Base-by-base conservation (phyloP, 2,888 invertebrate species). In the Volucella bombylans region DNA sequence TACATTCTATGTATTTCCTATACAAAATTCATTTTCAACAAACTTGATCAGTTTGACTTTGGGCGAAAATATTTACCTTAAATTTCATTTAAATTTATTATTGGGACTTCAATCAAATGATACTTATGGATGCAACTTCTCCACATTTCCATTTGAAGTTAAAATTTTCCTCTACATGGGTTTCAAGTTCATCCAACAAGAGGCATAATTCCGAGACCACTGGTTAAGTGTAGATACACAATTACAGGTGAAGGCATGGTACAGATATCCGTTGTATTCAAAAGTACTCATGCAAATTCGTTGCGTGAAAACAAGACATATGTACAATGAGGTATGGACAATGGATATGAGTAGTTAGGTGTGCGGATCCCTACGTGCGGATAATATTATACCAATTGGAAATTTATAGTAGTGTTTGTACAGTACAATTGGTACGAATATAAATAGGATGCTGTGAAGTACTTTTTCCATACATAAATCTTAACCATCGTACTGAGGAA, bases 381-480 rank as follows among this genome's bases (percentile, higher is more conserved):
- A 78, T 78, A 71, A 78, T 78, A 78, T 78, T 71, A 71, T 71
- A 69, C 69, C 71, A 78, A 78, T 78, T 78, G 78, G 71, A 78
- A 78, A 78, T 78, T 78, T 69, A 78, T 64, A 45, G 69, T 78
- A 64, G 69, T 61, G 64, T 71, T 78, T 55, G 61, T 78, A 69
- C 69, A 68, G 69, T 62, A 64, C 55, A 69, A 64, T 62, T 64
- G 49, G 57, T 57, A 55, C 49, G 47, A 55, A 45, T 65, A 57
- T 57, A 4, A 31, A 31, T 23, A 31, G 0, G 31, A 31, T 31
- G 31, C 31, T 31, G 4, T 31, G 31, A 31, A 1, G 0, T 31
- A 31, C 6, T 31, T 31, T 31, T 4, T 31, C 2, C 18, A 31
- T 6, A 31, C 31, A 31, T 6, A 31, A 31, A 31, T 31, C 31